Percentiles rank a stretch among this genome's conserved stretches.
These are phyloP conservation scores for Drosophila neutralis DNA, from an alignment of 2,888 invertebrate genomes.

Conservation along the genomic window DNA sequence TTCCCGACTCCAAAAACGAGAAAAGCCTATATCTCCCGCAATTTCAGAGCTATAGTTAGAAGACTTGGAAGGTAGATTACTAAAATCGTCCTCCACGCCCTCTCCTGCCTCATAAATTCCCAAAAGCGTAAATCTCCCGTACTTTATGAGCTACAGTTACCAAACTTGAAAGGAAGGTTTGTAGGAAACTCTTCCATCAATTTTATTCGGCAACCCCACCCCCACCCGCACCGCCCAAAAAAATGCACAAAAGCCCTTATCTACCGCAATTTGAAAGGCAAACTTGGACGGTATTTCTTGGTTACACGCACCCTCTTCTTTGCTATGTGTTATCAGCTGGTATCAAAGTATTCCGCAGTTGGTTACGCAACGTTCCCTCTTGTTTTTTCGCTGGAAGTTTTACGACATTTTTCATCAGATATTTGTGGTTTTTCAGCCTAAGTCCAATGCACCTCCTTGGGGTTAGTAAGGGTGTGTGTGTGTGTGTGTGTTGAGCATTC, in stretches of 20 bases:
- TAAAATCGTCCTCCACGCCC: background rate
- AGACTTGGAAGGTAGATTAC: background rate
- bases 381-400: constrained; percentile 19
- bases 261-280: no score
- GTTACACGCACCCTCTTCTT: no score
- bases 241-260: no score
- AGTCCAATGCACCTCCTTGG: background rate
- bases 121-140: no score
- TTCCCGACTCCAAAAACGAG: no score
- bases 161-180: no score
- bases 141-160: no score
- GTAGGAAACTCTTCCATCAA: no score
- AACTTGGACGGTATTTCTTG: no score
- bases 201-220: no score
- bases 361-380: constrained; percentile 1
- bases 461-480: background rate
- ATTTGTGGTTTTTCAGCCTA: background rate
- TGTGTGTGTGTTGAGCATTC: background rate
- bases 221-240: no score
- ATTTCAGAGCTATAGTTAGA: background rate
- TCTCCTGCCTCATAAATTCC: no score
- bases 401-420: constrained; percentile 26
- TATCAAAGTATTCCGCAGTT: background rate
- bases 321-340: background rate
- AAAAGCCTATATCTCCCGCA: background rate